These are phyloP conservation scores for Myopa testacea DNA, from an alignment of 2,888 invertebrate species.

Conservation along the genomic window DNA sequence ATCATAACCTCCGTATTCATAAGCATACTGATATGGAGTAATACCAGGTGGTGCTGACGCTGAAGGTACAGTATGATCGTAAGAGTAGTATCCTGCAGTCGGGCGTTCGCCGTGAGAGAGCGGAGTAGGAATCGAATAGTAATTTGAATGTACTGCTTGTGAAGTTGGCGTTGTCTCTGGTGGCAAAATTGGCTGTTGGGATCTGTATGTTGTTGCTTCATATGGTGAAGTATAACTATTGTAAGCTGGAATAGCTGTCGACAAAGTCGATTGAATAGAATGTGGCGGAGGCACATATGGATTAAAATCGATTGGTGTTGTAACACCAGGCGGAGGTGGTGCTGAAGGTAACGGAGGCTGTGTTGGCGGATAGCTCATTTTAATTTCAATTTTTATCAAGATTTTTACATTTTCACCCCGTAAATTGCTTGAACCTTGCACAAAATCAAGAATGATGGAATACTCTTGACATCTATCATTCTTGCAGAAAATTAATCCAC, in stretches of 20 bases:
- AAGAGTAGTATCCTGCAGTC: conserved; percentile 35
- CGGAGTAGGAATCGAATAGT: conserved; percentile 18
- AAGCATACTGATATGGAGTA: conserved; percentile 16
- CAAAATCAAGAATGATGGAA: too few species aligned
- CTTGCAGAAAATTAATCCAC: too few species aligned
- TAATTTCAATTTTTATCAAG: not conserved
- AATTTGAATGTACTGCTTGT: not conserved
- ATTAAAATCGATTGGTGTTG: conserved; percentile 40
- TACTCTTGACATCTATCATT: too few species aligned
- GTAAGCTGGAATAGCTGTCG: conserved; percentile 27
- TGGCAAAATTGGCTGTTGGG: conserved; percentile 19
- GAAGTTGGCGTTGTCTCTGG: conserved; percentile 1
- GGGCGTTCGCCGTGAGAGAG: not conserved
- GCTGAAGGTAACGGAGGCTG: conserved; percentile 40
- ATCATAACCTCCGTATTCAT: conserved; percentile 29
- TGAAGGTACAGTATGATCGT: conserved; percentile 39
- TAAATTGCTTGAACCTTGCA: too few species aligned
- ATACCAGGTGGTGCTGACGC: conserved; percentile 17
- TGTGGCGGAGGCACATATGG: conserved; percentile 43
- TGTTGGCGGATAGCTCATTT: conserved; percentile 57
- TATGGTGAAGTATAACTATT: conserved; percentile 17
- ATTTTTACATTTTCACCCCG: too few species aligned
- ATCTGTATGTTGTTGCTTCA: conserved; percentile 3
- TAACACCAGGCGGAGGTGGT: conserved; percentile 30
- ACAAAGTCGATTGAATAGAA: conserved; percentile 16